A percentile compares a stretch with the other conserved stretches of the same genome.
phyloP scores from a whole-genome alignment of 1,140 invertebrate genomes.

The Trichonephila inaurata region DNA sequence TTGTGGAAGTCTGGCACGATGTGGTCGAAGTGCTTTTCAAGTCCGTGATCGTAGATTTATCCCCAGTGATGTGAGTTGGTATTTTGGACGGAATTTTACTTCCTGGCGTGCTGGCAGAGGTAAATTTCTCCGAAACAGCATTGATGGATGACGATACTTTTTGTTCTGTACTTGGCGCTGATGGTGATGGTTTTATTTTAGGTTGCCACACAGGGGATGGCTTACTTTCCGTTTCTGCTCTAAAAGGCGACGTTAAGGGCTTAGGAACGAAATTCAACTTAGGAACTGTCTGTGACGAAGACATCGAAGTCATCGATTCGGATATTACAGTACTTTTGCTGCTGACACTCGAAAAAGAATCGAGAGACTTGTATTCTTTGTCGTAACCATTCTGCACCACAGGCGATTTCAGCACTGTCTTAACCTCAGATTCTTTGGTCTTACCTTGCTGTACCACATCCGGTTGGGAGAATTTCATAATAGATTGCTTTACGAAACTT shows the following conservation, averaged over 20 bases:
- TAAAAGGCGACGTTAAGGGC: constrained; percentile 82
- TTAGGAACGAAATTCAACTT: constrained; percentile 87
- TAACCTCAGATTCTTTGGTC: neutral
- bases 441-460: neutral
- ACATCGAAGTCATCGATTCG: constrained; percentile 37
- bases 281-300: constrained; percentile 81
- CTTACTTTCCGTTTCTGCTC: constrained; percentile 83
- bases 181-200: constrained; percentile 31
- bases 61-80: neutral
- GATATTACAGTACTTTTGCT: constrained; percentile 62
- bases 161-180: constrained; percentile 3
- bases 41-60: neutral
- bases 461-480: constrained; percentile 69
- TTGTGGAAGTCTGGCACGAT: constrained; percentile 50
- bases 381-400: constrained; percentile 63
- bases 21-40: constrained; percentile 46
- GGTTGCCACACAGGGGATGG: constrained; percentile 66
- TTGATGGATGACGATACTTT: neutral
- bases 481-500: constrained; percentile 63
- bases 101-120: neutral
- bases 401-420: neutral
- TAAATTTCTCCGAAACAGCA: neutral
- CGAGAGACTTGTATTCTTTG: neutral
- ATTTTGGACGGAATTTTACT: constrained; percentile 11
- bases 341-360: neutral